Conservation (phyloP, 2,888 invertebrate species). For the Lepas anatifera region DNA sequence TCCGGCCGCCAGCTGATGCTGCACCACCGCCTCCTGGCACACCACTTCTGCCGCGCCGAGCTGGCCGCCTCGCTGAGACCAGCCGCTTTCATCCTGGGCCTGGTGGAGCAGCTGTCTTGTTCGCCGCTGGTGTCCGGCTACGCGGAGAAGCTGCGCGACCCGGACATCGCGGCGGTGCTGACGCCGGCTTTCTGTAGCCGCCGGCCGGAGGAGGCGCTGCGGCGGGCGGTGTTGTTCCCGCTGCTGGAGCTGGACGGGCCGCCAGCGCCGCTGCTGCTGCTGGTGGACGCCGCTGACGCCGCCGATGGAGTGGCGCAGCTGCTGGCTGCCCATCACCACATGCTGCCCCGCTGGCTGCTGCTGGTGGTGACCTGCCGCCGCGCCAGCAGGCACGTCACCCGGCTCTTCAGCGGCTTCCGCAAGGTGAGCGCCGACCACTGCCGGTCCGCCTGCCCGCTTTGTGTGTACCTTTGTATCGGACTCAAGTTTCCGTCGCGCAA, state of each 20-base stretch:
- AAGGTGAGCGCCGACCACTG: constrained; percentile 41
- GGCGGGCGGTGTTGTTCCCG: constrained; percentile 74
- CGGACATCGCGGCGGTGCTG: constrained; percentile 68
- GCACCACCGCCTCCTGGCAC: constrained; percentile 65
- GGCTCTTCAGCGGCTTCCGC: constrained; percentile 64
- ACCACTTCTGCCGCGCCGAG: constrained; percentile 74
- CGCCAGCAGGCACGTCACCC: constrained; percentile 62
- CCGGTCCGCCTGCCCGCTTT: not conserved
- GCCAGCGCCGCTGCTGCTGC: constrained; percentile 58
- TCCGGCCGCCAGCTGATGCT: constrained; percentile 44
- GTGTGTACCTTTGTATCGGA: too few species aligned
- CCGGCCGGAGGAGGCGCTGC: constrained; percentile 83
- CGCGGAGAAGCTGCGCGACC: constrained; percentile 63
- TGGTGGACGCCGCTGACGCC: constrained; percentile 75
- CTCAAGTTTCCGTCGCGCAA: too few species aligned
- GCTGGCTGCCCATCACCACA: constrained; percentile 74
- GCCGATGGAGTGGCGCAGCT: constrained; percentile 58
- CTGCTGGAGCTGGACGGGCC: constrained; percentile 75
- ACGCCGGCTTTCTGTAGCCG: constrained; percentile 65
- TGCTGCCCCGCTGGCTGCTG: constrained; percentile 85
- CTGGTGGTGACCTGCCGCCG: constrained; percentile 75
- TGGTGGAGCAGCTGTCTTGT: constrained; percentile 66
- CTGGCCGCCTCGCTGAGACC: constrained; percentile 73
- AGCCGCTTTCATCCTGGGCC: constrained; percentile 67
- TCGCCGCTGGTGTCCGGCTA: constrained; percentile 42